Percentiles rank a stretch among this genome's conserved stretches.
Conservation (phyloP, 2,113 vertebrate genomes). For the Coturnix japonica region DNA sequence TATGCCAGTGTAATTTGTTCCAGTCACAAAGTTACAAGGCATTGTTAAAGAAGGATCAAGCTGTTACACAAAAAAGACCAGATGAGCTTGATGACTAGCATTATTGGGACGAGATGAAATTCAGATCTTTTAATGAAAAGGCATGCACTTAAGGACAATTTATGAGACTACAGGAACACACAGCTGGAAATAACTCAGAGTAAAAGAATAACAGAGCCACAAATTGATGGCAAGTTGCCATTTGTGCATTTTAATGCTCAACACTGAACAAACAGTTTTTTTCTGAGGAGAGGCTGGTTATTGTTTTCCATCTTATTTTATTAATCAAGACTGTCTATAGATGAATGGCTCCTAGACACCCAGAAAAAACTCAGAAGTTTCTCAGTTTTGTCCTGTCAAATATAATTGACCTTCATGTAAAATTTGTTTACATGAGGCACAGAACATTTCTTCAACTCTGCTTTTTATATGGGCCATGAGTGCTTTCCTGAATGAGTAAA, state of each 20-base stretch:
- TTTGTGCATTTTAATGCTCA: slow-evolving; percentile 2
- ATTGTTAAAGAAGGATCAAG: slow-evolving; percentile 29
- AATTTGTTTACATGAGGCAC: neutral
- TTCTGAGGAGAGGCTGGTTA: neutral
- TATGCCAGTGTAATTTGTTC: slow-evolving; percentile 14
- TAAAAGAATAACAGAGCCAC: slow-evolving; percentile 16
- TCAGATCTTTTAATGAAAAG: slow-evolving; percentile 41
- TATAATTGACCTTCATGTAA: neutral
- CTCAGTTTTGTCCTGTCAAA: neutral
- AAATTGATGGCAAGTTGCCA: neutral
- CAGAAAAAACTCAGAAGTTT: neutral
- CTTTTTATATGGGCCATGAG: neutral
- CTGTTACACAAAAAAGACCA: neutral
- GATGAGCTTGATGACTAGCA: slow-evolving; percentile 15
- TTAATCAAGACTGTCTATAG: neutral
- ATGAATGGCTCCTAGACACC: neutral
- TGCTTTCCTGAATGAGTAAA: neutral
- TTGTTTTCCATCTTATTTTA: slow-evolving; percentile 7
- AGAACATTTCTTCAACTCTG: neutral
- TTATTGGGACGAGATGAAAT: slow-evolving; percentile 17
- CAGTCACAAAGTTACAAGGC: slow-evolving; percentile 1
- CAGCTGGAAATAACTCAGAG: neutral
- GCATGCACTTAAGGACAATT: slow-evolving; percentile 26
- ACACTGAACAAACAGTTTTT: slow-evolving; percentile 5
- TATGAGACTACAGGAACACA: neutral